Conservation (phyloP, 2,888 invertebrate genomes). For the Molorchus minor region DNA sequence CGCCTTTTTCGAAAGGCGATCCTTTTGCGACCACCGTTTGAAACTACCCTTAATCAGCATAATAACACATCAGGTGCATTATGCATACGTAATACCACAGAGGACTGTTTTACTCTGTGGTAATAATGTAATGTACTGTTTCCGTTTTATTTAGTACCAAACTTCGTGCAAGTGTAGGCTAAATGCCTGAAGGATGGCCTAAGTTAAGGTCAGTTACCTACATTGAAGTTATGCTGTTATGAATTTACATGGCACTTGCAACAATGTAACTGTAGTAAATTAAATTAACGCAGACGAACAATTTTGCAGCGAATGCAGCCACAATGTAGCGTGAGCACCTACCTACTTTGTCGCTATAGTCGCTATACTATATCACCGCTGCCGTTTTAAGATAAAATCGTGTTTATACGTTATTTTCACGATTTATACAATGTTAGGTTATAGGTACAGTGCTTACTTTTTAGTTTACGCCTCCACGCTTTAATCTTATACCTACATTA, state of each 20-base stretch:
- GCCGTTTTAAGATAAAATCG: not conserved
- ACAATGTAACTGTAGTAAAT: conserved; percentile 9
- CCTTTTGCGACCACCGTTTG: too few relatives aligned
- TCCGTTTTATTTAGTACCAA: too few relatives aligned
- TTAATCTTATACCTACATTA: too few relatives aligned
- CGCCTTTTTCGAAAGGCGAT: too few relatives aligned
- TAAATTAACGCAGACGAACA: not conserved
- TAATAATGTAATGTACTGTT: too few relatives aligned
- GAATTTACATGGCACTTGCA: conserved; percentile 11
- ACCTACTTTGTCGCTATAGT: not conserved
- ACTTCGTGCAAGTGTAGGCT: not conserved
- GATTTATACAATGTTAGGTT: not conserved
- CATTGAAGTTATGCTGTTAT: conserved; percentile 24
- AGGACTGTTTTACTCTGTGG: too few relatives aligned
- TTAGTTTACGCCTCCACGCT: too few relatives aligned
- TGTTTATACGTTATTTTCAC: not conserved
- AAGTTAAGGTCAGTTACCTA: conserved; percentile 25
- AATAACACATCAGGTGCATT: too few relatives aligned
- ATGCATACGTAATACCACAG: too few relatives aligned
- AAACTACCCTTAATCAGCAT: too few relatives aligned
- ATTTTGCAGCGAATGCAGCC: too few relatives aligned
- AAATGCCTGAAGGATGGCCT: not conserved
- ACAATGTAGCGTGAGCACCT: not conserved
- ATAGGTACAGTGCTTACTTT: not conserved
- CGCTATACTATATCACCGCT: not conserved